Evolutionary conservation across 2,888 invertebrate species (phyloP).

Genomic region (Drosophila rellima): DNA sequence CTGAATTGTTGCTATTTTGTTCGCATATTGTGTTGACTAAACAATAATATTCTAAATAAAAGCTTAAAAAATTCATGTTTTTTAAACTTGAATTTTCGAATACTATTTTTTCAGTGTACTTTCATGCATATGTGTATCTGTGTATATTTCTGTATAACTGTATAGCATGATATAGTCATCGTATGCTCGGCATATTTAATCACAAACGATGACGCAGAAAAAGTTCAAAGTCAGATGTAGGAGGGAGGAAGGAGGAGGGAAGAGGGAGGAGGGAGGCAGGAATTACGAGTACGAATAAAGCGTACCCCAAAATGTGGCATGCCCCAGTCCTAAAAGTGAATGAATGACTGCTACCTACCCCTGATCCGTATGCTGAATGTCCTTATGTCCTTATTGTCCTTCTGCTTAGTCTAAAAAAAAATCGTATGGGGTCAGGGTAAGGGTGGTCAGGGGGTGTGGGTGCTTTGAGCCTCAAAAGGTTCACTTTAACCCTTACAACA

Average conservation of each 20-base stretch:
- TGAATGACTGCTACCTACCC: slow-evolving; percentile 30
- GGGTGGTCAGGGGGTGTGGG: slow-evolving; percentile 51
- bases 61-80: no score
- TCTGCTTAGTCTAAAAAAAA: neutral
- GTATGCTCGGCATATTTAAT: slow-evolving; percentile 74
- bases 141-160: slow-evolving; percentile 14
- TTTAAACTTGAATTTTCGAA: no score
- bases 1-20: no score
- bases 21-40: no score
- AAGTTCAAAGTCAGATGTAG: slow-evolving; percentile 70
- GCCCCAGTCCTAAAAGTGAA: slow-evolving; percentile 28
- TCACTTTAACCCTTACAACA: slow-evolving; percentile 23
- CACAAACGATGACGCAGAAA: slow-evolving; percentile 79
- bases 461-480: slow-evolving; percentile 26
- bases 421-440: no score
- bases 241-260: no score
- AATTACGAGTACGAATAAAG: slow-evolving; percentile 45
- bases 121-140: no score
- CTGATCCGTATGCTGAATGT: slow-evolving; percentile 23
- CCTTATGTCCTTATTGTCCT: slow-evolving; percentile 35
- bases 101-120: no score
- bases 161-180: slow-evolving; percentile 43
- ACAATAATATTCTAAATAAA: no score
- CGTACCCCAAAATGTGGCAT: slow-evolving; percentile 63
- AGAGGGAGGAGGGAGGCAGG: no score